phyloP scores from a whole-genome alignment of 2,113 vertebrate genomes.

The Thamnaconus septentrionalis region DNA sequence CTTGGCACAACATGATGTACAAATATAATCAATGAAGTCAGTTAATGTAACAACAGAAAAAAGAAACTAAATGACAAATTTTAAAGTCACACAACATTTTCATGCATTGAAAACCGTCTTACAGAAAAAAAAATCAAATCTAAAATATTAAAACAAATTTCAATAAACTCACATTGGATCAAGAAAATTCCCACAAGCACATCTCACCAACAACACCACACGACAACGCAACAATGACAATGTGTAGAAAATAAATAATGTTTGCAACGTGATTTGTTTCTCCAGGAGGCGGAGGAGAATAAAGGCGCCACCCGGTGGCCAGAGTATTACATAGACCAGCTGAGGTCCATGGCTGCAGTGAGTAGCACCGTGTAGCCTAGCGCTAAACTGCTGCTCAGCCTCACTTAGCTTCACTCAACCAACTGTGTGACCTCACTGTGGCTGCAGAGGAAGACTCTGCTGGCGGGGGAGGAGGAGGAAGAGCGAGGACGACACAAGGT shows the following conservation, averaged over 20 bases:
- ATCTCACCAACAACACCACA: no score
- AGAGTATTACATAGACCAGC: slow-evolving; percentile 97
- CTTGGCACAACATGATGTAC: no score
- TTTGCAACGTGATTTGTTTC: background rate
- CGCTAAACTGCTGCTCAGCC: no score
- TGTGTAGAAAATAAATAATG: background rate
- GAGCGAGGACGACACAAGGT: slow-evolving; percentile 85
- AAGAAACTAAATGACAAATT: no score
- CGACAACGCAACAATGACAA: no score
- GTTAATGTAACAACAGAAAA: no score
- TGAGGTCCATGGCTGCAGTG: slow-evolving; percentile 98
- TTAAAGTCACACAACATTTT: no score
- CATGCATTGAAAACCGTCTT: no score
- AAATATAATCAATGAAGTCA: no score
- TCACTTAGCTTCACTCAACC: background rate
- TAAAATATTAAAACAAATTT: background rate
- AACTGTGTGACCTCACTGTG: no score
- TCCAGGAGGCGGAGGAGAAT: background rate
- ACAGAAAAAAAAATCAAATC: no score
- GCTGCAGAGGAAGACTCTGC: slow-evolving; percentile 83
- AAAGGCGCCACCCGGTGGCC: slow-evolving; percentile 93
- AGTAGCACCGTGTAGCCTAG: slow-evolving; percentile 75
- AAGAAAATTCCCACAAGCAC: slow-evolving; percentile 96
- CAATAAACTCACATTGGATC: slow-evolving; percentile 81
- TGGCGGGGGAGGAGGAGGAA: slow-evolving; percentile 84